Percentiles rank a stretch among this genome's conserved stretches.
Evolutionary conservation across 2,888 invertebrate species (phyloP).

Genomic region (Mythimna impura): DNA sequence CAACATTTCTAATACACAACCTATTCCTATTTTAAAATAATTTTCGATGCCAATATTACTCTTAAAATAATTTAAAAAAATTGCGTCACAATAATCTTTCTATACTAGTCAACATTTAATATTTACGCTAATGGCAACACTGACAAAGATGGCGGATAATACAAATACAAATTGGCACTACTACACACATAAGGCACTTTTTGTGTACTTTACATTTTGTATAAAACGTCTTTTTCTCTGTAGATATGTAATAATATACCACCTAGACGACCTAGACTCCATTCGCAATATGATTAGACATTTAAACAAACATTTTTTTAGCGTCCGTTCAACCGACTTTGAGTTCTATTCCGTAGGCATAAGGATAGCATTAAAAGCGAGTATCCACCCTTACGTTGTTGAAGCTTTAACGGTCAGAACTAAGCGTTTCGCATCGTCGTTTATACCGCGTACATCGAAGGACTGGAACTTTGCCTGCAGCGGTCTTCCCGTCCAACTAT

Average conservation of each 20-base stretch:
- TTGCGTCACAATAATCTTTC: slow-evolving; percentile 4
- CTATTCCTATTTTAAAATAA: slow-evolving; percentile 7
- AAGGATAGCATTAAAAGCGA: no score
- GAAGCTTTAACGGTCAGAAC: no score
- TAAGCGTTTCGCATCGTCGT: no score
- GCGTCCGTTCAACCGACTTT: no score
- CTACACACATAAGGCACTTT: slow-evolving; percentile 54
- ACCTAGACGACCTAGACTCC: not conserved
- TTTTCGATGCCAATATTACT: slow-evolving; percentile 6
- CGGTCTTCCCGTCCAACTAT: no score
- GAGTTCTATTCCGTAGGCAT: no score
- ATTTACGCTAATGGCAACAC: slow-evolving; percentile 65
- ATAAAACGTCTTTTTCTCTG: slow-evolving; percentile 13
- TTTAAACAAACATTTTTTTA: no score
- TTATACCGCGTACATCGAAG: no score
- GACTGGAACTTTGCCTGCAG: no score
- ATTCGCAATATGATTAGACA: no score
- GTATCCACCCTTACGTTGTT: no score
- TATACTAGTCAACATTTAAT: slow-evolving; percentile 52
- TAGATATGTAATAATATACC: slow-evolving; percentile 20
- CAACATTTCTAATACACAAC: slow-evolving; percentile 36
- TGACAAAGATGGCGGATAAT: slow-evolving; percentile 35
- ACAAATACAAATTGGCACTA: slow-evolving; percentile 42
- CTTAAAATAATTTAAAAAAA: slow-evolving; percentile 15
- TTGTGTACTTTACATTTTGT: slow-evolving; percentile 45